Conservation (phyloP, 2,797 vertebrate genomes). For the Bovichtus diacanthus region DNA sequence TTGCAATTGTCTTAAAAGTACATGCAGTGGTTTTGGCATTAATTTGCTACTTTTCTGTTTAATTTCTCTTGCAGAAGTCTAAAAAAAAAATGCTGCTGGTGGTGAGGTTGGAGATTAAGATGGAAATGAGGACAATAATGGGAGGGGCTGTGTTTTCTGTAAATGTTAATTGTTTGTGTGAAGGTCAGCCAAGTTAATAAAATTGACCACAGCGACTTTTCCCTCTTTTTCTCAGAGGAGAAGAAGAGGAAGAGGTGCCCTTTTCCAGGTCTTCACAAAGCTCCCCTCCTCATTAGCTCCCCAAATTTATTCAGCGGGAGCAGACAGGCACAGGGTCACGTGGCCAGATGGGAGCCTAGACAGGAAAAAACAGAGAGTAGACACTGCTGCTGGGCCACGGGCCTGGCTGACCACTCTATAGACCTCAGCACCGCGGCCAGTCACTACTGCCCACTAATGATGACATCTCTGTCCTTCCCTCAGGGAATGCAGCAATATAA, state of each 20-base stretch:
- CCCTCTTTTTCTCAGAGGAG: conserved; percentile 58
- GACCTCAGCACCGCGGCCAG: conserved; percentile 56
- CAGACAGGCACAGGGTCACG: conserved; percentile 54
- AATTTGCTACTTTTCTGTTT: conserved; percentile 45
- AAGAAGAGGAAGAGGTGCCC: conserved; percentile 71
- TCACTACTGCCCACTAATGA: conserved; percentile 77
- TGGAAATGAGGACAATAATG: conserved; percentile 70
- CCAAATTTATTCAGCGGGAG: conserved; percentile 71
- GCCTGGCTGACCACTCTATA: conserved; percentile 63
- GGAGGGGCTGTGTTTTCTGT: conserved; percentile 85
- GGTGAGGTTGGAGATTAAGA: conserved; percentile 76
- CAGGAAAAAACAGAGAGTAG: conserved; percentile 54
- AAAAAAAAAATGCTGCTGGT: conserved; percentile 20
- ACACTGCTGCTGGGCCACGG: conserved; percentile 50
- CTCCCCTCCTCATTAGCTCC: conserved; percentile 79
- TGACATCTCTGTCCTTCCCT: conserved; percentile 73
- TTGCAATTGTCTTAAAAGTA: conserved; percentile 53
- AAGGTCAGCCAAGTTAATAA: conserved; percentile 90
- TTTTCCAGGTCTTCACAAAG: conserved; percentile 72
- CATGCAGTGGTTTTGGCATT: conserved; percentile 32
- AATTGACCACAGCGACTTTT: conserved; percentile 80
- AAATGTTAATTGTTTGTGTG: conserved; percentile 92
- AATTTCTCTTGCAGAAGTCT: conserved; percentile 14
- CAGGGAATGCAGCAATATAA: conserved; percentile 64
- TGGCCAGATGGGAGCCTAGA: conserved; percentile 58